A percentile compares a stretch with the other conserved stretches of the same genome.
These are phyloP conservation scores for Bedellia somnulentella DNA, from an alignment of 2,888 invertebrate species.

Conservation along the genomic window DNA sequence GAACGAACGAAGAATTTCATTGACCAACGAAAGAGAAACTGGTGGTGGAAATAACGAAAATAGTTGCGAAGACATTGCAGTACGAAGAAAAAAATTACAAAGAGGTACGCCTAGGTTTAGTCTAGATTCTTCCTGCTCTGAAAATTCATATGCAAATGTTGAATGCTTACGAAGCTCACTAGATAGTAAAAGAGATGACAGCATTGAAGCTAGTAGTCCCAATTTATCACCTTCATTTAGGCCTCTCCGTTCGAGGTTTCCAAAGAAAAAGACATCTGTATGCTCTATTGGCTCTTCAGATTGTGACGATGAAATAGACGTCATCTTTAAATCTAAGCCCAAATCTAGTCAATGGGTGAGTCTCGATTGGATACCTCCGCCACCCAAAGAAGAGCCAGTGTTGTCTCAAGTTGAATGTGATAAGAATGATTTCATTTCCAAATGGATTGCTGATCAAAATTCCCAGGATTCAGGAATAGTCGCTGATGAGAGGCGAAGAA, in stretches of 20 bases:
- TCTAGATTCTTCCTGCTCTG: constrained; percentile 58
- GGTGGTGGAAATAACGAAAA: constrained; percentile 35
- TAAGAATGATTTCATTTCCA: constrained; percentile 57
- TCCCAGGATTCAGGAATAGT: constrained; percentile 40
- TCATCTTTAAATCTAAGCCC: constrained; percentile 59
- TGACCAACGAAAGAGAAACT: constrained; percentile 52
- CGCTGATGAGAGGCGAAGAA: constrained; percentile 47
- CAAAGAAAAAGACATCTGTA: constrained; percentile 52
- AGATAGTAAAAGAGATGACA: constrained; percentile 52
- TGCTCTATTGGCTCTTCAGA: constrained; percentile 57
- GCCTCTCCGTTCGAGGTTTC: constrained; percentile 42
- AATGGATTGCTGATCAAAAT: constrained; percentile 58
- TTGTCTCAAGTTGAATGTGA: constrained; percentile 53
- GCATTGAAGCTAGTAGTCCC: constrained; percentile 25
- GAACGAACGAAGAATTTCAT: constrained; percentile 48
- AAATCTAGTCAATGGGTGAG: constrained; percentile 63
- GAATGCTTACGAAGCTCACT: constrained; percentile 55
- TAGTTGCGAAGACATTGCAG: constrained; percentile 31
- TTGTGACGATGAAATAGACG: constrained; percentile 55
- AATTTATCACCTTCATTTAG: constrained; percentile 34
- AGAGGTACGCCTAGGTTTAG: constrained; percentile 51
- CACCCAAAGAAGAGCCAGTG: constrained; percentile 53
- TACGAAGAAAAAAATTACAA: constrained; percentile 38
- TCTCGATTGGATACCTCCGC: constrained; percentile 56
- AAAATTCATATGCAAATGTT: constrained; percentile 59